Conservation (phyloP, 1,140 invertebrate species). For the Drosophila setifemur region DNA sequence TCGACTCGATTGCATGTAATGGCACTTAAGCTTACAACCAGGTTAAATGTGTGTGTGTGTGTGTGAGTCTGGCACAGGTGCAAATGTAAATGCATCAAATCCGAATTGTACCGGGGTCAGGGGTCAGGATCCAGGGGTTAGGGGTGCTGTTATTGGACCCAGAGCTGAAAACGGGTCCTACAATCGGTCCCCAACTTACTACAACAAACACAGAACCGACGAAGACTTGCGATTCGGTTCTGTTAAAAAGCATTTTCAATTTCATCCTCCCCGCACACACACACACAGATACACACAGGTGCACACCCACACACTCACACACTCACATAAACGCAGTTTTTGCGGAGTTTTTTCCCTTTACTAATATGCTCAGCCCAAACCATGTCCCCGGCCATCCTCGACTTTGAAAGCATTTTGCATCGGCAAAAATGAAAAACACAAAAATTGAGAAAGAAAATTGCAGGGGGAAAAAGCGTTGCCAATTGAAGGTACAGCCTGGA, state of each 20-base stretch:
- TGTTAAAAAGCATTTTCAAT: constrained; percentile 68
- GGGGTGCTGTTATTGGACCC: constrained; percentile 36
- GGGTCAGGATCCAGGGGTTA: constrained; percentile 19
- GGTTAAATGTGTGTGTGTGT: constrained; percentile 12
- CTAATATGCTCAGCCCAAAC: constrained; percentile 55
- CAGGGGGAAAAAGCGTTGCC: constrained; percentile 28
- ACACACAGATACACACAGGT: too few relatives aligned
- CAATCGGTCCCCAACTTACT: constrained; percentile 1
- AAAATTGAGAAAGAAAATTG: constrained; percentile 22
- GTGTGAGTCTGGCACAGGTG: constrained; percentile 53
- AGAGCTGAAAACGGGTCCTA: constrained; percentile 4
- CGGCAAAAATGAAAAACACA: not conserved
- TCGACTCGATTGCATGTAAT: constrained; percentile 76
- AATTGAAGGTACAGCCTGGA: constrained; percentile 13
- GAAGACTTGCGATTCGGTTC: constrained; percentile 22
- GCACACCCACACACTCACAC: not conserved
- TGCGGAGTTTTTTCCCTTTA: constrained; percentile 49
- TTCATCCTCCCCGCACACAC: constrained; percentile 32
- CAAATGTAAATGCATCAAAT: constrained; percentile 79
- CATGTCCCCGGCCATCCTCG: not conserved
- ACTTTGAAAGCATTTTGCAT: constrained; percentile 49
- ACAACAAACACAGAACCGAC: constrained; percentile 10
- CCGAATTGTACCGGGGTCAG: constrained; percentile 53
- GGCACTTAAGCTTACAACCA: constrained; percentile 78
- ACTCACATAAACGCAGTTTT: constrained; percentile 25